phyloP scores from a whole-genome alignment of 2,113 vertebrate genomes.

The Uria aalge region DNA sequence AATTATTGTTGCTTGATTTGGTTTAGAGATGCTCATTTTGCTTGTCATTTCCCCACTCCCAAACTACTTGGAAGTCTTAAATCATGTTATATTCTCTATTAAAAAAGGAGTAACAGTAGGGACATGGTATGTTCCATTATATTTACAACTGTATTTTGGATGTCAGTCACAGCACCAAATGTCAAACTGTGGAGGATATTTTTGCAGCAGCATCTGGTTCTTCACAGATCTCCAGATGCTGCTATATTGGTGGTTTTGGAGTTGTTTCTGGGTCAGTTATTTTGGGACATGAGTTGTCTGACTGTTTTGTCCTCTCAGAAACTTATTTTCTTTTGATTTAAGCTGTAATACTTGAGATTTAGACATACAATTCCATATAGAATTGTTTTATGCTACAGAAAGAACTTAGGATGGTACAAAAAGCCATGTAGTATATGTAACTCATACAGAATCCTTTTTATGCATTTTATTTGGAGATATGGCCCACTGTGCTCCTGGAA shows the following conservation, averaged over 20 bases:
- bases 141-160: conserved; percentile 30
- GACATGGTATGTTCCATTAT: not conserved
- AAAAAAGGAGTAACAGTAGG: not conserved
- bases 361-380: not conserved
- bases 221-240: conserved; percentile 25
- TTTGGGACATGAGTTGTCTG: conserved; percentile 11
- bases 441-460: not conserved
- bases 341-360: not conserved
- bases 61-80: not conserved
- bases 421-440: not conserved
- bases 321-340: conserved; percentile 17
- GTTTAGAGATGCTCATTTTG: not conserved
- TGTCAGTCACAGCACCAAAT: not conserved
- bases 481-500: not conserved
- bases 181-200: not conserved
- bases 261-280: conserved; percentile 34
- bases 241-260: conserved; percentile 4
- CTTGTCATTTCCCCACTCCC: not conserved
- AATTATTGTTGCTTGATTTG: not conserved
- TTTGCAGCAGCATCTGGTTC: conserved; percentile 22
- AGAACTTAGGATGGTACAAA: not conserved
- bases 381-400: not conserved
- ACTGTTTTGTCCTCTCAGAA: conserved; percentile 24
- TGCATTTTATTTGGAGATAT: conserved; percentile 17
- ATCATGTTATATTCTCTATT: not conserved